Base-by-base conservation (phyloP, 2,113 vertebrate species). In the Plotosus lineatus region DNA sequence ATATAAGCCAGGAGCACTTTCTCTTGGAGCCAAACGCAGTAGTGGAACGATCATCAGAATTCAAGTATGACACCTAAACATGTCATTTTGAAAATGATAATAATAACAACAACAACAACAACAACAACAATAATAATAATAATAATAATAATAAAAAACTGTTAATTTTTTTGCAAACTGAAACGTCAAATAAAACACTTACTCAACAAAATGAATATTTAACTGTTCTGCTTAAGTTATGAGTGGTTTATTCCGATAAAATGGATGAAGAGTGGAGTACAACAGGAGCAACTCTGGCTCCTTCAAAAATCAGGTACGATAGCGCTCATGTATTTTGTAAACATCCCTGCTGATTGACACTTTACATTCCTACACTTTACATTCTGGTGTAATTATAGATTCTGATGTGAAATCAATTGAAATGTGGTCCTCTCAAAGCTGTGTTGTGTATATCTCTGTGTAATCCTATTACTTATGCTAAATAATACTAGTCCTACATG, bases 201-300 rank as follows among this genome's bases (percentile, higher is more conserved):
- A 5, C 38, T 26, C 26, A 26, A 12, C 23, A 17, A 28, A 3
- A 33, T 40, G 12, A 75, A 21, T 77, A 15, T 83, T 53, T 69
- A 44, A 4, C 63, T 31, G 61, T 4, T 78, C 60, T 84, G 21
- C 89, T 65, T 23, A 50, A 99, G 97, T 77, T 99, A 98, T 86
- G 85, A 38, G 6, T 99, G 97, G 97, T 93, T 94, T 0, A 82
- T 96, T 3, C 96, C 95, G 0, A 81, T 99, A 81, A 92, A 94
- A 9, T 97, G 93, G 90, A 88, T 90, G 87, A 96, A 48, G 84
- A 48, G 0, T 0, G 58, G n/a, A 0, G 0, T 0, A 0, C 0
- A 0, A 11, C 53, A 81, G 26, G 1, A 0, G 6, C 89, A 85
- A 0, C 87, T 90, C 84, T 98, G 97, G 97, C 94, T 99, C 77